Evolutionary conservation across 2,113 vertebrate species (phyloP), one percentile per base, ranked within the genome.

Genomic region (Corythornis vintsioides): DNA sequence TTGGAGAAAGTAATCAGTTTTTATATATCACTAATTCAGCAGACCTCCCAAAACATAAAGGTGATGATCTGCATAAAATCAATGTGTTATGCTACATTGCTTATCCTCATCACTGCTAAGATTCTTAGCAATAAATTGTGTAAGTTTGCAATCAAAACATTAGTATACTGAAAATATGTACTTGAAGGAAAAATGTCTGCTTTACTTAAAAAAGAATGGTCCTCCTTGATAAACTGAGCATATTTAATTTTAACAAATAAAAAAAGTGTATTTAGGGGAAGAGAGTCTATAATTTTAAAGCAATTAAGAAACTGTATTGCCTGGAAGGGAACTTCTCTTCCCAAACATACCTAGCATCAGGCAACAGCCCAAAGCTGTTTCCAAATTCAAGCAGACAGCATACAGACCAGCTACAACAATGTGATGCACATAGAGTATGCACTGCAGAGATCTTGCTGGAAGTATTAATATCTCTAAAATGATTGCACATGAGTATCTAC

Each of bases 11-110:
- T 99, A 99, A 99, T 99, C 98, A 98, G 98, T 98, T 99, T 99
- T 98, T 99, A 98, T 98, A 99, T 98, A 99, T 98, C 98, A 98
- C 98, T 98, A 98, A 98, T 98, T 98, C 96, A 98, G 98, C 97
- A 99, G 98, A 98, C 98, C 98, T 98, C 98, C 98, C 97, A 98
- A 98, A 98, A 98, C 98, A 98, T 98, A 98, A 98, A 98, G 98
- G 98, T 98, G 98, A 98, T 98, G 97, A 99, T 99, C 98, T 99
- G 98, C 99, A 99, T 99, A 98, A 99, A 99, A 99, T 99, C 99
- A 98, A 99, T 99, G 98, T 96, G 97, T 97, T 98, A 98, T 98
- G 98, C 98, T 98, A 98, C 98, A 98, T 89, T 98, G 98, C 98
- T 98, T 98, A 98, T 98, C 98, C 98, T 98, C 97, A 99, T 98